Conservation (phyloP, 2,888 invertebrate genomes). For the Hirtodrosophila histrioides region DNA sequence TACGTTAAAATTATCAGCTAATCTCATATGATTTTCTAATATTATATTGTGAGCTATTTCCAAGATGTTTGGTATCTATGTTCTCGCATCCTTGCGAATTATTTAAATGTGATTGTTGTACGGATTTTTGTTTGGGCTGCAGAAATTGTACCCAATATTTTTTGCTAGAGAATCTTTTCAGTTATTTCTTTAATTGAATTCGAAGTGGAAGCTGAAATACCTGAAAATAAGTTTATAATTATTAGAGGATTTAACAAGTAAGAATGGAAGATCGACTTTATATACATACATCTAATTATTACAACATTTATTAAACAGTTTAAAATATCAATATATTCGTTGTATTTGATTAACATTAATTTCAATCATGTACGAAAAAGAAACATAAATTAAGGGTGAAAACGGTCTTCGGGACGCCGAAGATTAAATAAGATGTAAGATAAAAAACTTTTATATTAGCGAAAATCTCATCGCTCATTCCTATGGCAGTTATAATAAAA, state of each 20-base stretch:
- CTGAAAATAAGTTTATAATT: constrained; percentile 53
- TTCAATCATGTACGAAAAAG: too few relatives aligned
- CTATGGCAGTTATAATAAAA: too few relatives aligned
- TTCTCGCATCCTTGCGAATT: constrained; percentile 40
- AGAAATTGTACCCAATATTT: constrained; percentile 58
- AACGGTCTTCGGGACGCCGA: too few relatives aligned
- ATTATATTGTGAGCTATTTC: constrained; percentile 34
- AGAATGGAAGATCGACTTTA: constrained; percentile 10
- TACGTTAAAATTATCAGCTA: constrained; percentile 31
- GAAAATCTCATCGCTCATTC: too few relatives aligned
- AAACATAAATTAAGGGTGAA: too few relatives aligned
- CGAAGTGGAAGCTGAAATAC: constrained; percentile 86
- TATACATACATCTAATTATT: constrained; percentile 2
- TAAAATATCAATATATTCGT: too few relatives aligned
- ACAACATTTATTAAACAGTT: too few relatives aligned
- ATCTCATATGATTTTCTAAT: constrained; percentile 33
- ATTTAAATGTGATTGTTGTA: constrained; percentile 45
- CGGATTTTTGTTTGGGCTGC: constrained; percentile 45
- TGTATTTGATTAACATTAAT: too few relatives aligned
- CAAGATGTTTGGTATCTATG: constrained; percentile 30
- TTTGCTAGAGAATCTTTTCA: constrained; percentile 83
- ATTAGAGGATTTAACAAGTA: constrained; percentile 18
- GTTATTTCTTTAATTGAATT: constrained; percentile 83
- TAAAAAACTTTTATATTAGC: too few relatives aligned
- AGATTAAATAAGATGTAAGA: too few relatives aligned